Evolutionary conservation across 2,888 invertebrate species (phyloP).

Genomic region (Leptothorax acervorum): DNA sequence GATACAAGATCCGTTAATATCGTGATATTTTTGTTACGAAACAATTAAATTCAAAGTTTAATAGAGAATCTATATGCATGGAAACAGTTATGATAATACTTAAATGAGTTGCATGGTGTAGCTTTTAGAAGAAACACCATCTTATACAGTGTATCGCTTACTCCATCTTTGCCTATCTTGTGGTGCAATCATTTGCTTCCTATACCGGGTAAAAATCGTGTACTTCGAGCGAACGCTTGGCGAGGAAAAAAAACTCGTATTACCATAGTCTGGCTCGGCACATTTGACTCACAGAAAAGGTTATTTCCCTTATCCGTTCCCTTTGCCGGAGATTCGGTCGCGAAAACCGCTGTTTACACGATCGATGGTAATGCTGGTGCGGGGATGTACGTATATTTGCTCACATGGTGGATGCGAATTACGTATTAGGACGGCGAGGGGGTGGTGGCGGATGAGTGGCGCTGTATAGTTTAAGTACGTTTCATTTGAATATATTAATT

Average conservation of each 20-base stretch:
- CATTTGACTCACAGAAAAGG: slow-evolving; percentile 55
- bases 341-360: slow-evolving; percentile 46
- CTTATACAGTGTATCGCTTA: slow-evolving; percentile 23
- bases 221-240: slow-evolving; percentile 13
- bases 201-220: slow-evolving; percentile 10
- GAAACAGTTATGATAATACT: slow-evolving; percentile 17
- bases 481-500: slow-evolving; percentile 74
- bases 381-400: background rate
- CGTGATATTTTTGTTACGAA: background rate
- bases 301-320: slow-evolving; percentile 34
- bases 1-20: background rate
- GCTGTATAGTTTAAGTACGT: slow-evolving; percentile 68
- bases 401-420: slow-evolving; percentile 28
- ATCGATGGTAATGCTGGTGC: slow-evolving; percentile 35
- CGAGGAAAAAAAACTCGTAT: background rate
- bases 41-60: background rate
- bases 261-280: slow-evolving; percentile 37
- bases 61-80: background rate
- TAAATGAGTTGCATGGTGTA: slow-evolving; percentile 11
- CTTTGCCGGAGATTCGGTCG: slow-evolving; percentile 32
- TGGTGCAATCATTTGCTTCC: slow-evolving; percentile 15
- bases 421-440: slow-evolving; percentile 13
- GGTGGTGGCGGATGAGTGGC: slow-evolving; percentile 42
- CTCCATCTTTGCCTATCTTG: slow-evolving; percentile 26
- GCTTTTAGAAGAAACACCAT: slow-evolving; percentile 1